Conservation (phyloP, 2,888 invertebrate species). For the Ophion costatus region DNA sequence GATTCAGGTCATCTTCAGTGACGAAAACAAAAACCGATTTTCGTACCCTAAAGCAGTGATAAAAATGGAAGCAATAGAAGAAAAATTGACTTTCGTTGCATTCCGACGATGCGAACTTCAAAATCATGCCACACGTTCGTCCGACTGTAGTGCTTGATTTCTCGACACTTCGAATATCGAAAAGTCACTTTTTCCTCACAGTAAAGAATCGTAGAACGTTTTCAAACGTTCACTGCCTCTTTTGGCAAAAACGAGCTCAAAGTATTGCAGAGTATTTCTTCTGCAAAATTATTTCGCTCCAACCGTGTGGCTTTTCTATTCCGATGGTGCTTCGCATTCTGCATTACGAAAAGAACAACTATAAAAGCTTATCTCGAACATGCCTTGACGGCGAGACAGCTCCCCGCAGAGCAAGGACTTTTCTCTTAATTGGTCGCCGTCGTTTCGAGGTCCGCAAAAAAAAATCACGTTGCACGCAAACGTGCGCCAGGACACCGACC, state of each 20-base stretch:
- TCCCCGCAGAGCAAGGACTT: conserved; percentile 42
- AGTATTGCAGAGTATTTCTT: neutral
- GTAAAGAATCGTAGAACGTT: neutral
- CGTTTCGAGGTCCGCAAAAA: neutral
- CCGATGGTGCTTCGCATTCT: too few species aligned
- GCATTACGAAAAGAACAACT: neutral
- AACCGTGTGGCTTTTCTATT: too few species aligned
- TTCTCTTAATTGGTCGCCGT: conserved; percentile 47
- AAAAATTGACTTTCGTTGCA: too few species aligned
- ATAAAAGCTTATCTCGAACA: conserved; percentile 9
- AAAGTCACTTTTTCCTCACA: neutral
- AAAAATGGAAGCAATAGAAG: too few species aligned
- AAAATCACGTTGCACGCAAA: conserved; percentile 29
- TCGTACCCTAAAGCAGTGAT: too few species aligned
- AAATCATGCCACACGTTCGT: too few species aligned
- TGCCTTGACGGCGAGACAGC: conserved; percentile 27
- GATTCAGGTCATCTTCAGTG: too few species aligned
- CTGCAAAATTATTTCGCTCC: too few species aligned
- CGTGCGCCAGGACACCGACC: conserved; percentile 16
- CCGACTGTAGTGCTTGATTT: neutral
- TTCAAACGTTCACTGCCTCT: neutral
- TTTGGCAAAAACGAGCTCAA: neutral
- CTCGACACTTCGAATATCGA: neutral
- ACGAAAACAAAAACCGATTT: too few species aligned
- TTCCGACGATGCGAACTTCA: too few species aligned